Evolutionary conservation across 30 jellyfish, hydroid and myxozoan species (phyloP).

Genomic region (Pseudorhiza aurosa): DNA sequence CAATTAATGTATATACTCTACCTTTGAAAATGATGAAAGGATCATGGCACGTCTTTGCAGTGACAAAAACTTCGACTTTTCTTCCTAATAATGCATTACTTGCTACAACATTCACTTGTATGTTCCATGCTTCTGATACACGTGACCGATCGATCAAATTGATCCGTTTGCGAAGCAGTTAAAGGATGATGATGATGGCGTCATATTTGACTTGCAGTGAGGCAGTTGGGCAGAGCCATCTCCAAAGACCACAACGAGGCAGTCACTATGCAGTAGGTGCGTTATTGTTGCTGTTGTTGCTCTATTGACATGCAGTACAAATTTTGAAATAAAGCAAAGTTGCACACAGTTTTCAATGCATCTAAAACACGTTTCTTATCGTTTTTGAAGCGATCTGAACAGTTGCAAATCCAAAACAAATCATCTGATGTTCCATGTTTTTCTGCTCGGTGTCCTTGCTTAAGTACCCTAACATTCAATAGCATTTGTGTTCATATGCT

Average conservation of each 20-base stretch:
- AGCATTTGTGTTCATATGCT: too few species aligned
- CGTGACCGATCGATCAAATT: slow-evolving; percentile 18
- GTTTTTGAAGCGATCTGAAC: too few species aligned
- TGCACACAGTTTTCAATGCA: too few species aligned
- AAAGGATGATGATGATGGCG: neutral
- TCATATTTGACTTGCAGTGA: slow-evolving; percentile 5
- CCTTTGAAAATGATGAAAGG: slow-evolving; percentile 23
- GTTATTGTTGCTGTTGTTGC: slow-evolving; percentile 13
- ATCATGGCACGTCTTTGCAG: slow-evolving; percentile 35
- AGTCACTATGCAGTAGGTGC: slow-evolving; percentile 41
- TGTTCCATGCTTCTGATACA: slow-evolving; percentile 10
- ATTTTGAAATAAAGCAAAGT: too few species aligned
- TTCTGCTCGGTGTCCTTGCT: too few species aligned
- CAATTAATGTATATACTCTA: too few species aligned
- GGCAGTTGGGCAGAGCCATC: slow-evolving; percentile 31
- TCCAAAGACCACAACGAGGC: slow-evolving; percentile 54
- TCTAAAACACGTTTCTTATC: too few species aligned
- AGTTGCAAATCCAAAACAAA: too few species aligned
- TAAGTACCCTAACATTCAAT: too few species aligned
- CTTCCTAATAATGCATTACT: slow-evolving; percentile 30
- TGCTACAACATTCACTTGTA: slow-evolving; percentile 23
- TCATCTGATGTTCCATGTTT: too few species aligned
- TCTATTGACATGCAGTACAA: slow-evolving; percentile 27
- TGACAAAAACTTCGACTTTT: neutral
- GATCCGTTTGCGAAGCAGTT: slow-evolving; percentile 45